A percentile compares a stretch with the other conserved stretches of the same genome.
phyloP scores from a whole-genome alignment of 2,888 invertebrate species.

The Frankliniella intonsa region DNA sequence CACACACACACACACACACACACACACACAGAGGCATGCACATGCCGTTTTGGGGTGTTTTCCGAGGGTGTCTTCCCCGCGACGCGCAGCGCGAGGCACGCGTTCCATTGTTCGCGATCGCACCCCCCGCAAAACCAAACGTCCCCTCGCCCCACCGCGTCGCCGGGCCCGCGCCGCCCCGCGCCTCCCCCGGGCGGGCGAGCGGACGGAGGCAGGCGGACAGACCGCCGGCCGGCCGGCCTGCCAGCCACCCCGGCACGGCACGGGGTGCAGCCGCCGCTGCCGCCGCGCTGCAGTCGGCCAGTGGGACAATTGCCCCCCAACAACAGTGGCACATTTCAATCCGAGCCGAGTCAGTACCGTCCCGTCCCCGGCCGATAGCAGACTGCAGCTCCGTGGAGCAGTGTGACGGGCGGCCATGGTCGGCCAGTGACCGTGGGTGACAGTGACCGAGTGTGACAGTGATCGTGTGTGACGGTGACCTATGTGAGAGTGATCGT shows the following conservation, averaged over 20 bases:
- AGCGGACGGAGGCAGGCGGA: conserved; percentile 5
- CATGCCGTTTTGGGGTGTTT: conserved; percentile 14
- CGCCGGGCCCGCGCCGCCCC: background rate
- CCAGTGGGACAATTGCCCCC: conserved; percentile 21
- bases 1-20: too few relatives aligned
- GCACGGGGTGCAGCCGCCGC: background rate
- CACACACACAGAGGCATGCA: too few relatives aligned
- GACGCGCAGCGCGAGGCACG: background rate
- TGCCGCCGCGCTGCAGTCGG: background rate
- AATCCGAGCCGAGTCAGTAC: background rate
- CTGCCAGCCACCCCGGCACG: background rate
- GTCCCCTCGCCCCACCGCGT: background rate
- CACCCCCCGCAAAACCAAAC: background rate
- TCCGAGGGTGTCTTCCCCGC: conserved; percentile 13
- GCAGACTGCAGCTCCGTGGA: conserved; percentile 28
- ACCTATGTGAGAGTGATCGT: background rate
- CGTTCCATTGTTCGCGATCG: background rate
- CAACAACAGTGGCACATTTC: conserved; percentile 22
- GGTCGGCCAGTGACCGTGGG: background rate
- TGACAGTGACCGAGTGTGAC: conserved; percentile 25
- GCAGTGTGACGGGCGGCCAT: background rate
- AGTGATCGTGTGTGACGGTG: conserved; percentile 6
- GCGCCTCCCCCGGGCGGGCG: conserved; percentile 2
- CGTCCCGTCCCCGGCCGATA: conserved; percentile 27
- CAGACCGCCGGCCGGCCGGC: background rate